These are phyloP conservation scores for Eretmocerus hayati DNA, from an alignment of 2,888 invertebrate species.

Conservation along the genomic window DNA sequence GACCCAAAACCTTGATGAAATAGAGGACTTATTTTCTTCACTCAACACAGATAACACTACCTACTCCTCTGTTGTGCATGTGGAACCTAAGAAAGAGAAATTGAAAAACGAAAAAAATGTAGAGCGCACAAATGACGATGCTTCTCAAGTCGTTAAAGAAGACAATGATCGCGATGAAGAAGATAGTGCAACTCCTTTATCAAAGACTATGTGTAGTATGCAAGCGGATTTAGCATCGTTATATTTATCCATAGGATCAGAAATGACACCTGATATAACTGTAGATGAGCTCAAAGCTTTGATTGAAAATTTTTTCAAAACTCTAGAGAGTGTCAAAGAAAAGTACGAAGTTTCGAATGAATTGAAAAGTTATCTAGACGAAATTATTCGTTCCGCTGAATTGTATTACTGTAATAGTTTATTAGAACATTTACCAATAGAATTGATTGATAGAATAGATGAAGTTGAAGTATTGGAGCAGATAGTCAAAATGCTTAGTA, in stretches of 20 bases:
- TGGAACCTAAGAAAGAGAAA: background rate
- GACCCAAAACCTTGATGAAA: conserved; percentile 20
- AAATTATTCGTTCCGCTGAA: conserved; percentile 36
- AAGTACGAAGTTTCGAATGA: conserved; percentile 30
- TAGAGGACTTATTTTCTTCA: conserved; percentile 14
- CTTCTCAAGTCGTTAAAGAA: conserved; percentile 7
- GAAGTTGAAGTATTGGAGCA: conserved; percentile 29
- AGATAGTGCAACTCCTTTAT: conserved; percentile 11
- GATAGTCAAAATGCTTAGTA: conserved; percentile 53
- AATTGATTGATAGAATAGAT: conserved; percentile 26
- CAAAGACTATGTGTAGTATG: conserved; percentile 23
- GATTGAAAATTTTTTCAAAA: conserved; percentile 28
- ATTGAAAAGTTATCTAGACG: conserved; percentile 31
- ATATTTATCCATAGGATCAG: conserved; percentile 26
- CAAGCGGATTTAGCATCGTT: conserved; percentile 31
- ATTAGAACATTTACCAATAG: conserved; percentile 31
- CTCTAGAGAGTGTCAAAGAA: conserved; percentile 27
- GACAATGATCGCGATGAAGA: background rate
- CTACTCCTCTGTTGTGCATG: background rate
- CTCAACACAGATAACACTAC: conserved; percentile 11
- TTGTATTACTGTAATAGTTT: conserved; percentile 37
- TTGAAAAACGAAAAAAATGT: background rate
- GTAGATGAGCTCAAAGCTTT: conserved; percentile 29
- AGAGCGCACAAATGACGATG: background rate
- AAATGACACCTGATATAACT: conserved; percentile 24